phyloP scores from a whole-genome alignment of 1,140 invertebrate genomes.

The Leguminivora glycinivorella region DNA sequence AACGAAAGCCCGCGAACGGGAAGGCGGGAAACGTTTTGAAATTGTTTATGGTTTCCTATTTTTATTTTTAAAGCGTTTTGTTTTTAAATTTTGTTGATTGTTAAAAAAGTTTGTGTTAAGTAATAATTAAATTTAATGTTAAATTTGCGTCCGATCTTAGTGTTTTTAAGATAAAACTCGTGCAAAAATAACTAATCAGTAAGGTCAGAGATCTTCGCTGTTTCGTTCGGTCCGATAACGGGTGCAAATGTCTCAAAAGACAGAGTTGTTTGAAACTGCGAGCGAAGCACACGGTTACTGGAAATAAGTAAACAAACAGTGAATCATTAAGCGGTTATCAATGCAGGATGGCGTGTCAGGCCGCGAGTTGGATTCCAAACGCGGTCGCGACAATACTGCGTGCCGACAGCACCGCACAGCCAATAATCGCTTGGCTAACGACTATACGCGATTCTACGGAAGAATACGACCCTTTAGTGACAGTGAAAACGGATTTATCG shows the following conservation, averaged over 20 bases:
- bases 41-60: constrained; percentile 42
- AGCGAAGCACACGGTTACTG: constrained; percentile 19
- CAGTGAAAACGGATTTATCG: constrained; percentile 43
- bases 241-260: constrained; percentile 73
- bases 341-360: constrained; percentile 63
- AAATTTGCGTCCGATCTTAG: not conserved
- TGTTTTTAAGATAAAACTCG: constrained; percentile 11
- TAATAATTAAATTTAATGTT: constrained; percentile 4
- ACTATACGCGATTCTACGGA: constrained; percentile 63
- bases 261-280: constrained; percentile 36
- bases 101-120: not conserved
- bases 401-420: constrained; percentile 56
- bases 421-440: constrained; percentile 67
- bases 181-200: constrained; percentile 26
- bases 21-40: constrained; percentile 45
- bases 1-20: constrained; percentile 42
- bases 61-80: constrained; percentile 18
- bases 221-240: constrained; percentile 39
- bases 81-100: not conserved
- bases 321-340: constrained; percentile 77
- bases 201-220: constrained; percentile 32
- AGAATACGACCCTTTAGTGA: constrained; percentile 70
- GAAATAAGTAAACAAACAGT: constrained; percentile 35
- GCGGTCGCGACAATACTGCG: constrained; percentile 65
- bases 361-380: constrained; percentile 75